These are phyloP conservation scores for Hipparchia sbordonii DNA, from an alignment of 2,888 invertebrate genomes.

Conservation along the genomic window DNA sequence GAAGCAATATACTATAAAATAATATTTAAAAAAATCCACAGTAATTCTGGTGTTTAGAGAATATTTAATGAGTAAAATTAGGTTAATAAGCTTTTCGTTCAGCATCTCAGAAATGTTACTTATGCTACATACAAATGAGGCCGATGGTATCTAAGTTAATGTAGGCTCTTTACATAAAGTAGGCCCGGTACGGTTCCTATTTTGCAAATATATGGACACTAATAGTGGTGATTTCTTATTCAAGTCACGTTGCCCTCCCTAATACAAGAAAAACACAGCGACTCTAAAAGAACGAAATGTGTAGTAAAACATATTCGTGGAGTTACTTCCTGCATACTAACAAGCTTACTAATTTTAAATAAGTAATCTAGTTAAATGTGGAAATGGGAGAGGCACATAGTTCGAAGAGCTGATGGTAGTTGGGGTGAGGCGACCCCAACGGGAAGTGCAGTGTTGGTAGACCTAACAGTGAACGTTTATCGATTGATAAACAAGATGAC, in stretches of 20 bases:
- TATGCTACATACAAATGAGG: constrained; percentile 34
- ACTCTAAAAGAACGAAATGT: constrained; percentile 66
- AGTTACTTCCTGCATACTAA: constrained; percentile 42
- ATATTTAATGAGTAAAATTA: constrained; percentile 4
- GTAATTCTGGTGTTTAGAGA: neutral
- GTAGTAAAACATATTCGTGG: constrained; percentile 51
- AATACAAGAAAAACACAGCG: constrained; percentile 71
- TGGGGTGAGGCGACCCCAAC: no score
- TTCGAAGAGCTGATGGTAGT: no score
- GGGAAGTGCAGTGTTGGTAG: no score
- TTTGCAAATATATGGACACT: constrained; percentile 43
- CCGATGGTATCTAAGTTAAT: constrained; percentile 39
- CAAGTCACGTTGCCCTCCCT: constrained; percentile 60
- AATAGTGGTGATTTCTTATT: constrained; percentile 50
- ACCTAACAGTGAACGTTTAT: no score
- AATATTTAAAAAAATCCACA: no score
- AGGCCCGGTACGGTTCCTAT: constrained; percentile 38
- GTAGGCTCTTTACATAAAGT: constrained; percentile 40
- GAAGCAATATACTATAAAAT: neutral
- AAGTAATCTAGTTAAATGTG: neutral
- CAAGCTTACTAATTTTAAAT: constrained; percentile 12
- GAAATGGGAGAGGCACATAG: no score
- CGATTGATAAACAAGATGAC: no score
- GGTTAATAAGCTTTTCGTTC: constrained; percentile 19
- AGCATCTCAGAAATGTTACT: constrained; percentile 28